Evolutionary conservation across 2,113 vertebrate genomes (phyloP).

Genomic region (Mus spicilegus): DNA sequence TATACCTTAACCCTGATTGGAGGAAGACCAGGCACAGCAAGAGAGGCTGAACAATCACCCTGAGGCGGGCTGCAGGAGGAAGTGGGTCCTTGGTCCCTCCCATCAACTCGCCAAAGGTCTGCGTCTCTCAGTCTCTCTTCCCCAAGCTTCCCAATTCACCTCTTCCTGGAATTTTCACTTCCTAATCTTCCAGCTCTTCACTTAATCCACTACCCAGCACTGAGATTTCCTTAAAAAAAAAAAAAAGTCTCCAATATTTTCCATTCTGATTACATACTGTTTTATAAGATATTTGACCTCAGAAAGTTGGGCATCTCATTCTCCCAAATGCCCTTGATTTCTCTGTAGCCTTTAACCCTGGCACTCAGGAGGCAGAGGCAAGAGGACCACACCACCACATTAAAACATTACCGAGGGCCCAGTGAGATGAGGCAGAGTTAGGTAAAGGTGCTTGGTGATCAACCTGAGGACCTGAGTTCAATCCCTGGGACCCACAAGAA

Average conservation of each 20-base stretch:
- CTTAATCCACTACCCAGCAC: neutral
- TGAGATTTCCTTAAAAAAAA: conserved; percentile 28
- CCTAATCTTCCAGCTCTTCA: neutral
- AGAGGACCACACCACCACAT: neutral
- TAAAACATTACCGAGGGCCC: neutral
- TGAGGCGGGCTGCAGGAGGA: neutral
- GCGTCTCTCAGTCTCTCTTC: neutral
- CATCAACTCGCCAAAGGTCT: neutral
- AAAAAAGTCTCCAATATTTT: neutral
- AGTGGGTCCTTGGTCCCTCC: neutral
- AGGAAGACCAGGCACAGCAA: neutral
- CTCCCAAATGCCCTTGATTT: neutral
- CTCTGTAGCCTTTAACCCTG: neutral
- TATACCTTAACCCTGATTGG: neutral
- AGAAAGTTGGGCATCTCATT: neutral
- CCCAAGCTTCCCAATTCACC: neutral
- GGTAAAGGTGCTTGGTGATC: neutral
- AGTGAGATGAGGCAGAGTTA: neutral
- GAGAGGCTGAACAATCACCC: neutral
- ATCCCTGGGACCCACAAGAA: neutral
- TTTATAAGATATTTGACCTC: neutral
- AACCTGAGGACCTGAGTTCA: neutral
- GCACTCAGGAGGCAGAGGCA: neutral
- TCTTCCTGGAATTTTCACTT: neutral
- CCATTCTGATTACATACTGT: neutral